These are phyloP conservation scores for Cyprinus carpio DNA, from an alignment of 2,113 vertebrate species.

Conservation along the genomic window DNA sequence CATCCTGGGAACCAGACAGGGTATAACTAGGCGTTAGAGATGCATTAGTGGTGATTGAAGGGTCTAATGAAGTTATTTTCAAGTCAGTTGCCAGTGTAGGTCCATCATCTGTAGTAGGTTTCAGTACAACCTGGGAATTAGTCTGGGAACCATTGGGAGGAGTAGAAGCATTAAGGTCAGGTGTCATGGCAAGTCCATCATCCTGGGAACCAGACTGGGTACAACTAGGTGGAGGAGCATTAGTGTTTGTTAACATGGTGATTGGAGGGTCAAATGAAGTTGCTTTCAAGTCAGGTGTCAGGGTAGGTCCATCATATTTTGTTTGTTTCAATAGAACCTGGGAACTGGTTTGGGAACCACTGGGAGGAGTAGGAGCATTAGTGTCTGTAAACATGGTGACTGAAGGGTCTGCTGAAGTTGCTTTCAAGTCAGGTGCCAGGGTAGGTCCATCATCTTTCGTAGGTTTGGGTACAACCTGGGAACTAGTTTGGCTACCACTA, in stretches of 20 bases:
- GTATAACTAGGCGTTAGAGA: not conserved
- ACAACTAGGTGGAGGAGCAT: not conserved
- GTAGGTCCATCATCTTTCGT: not conserved
- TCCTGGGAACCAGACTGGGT: not conserved
- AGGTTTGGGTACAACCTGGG: not conserved
- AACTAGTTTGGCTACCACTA: not conserved
- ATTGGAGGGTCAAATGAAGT: not conserved
- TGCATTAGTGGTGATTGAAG: not conserved
- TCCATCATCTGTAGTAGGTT: not conserved
- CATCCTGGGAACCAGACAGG: not conserved
- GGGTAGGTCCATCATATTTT: not conserved
- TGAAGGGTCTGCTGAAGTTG: not conserved
- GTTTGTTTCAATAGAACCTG: not conserved
- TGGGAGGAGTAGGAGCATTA: not conserved
- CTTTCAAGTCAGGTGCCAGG: not conserved
- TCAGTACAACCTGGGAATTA: not conserved
- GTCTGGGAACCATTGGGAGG: not conserved
- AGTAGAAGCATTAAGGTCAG: not conserved
- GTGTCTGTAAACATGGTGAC: not conserved
- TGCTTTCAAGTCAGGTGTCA: not conserved
- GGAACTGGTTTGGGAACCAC: not conserved
- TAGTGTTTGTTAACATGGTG: not conserved
- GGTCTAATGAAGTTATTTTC: not conserved
- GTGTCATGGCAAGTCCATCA: not conserved
- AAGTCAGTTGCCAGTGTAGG: not conserved